Evolutionary conservation across 2,888 invertebrate species (phyloP), one percentile per base, ranked within the genome.

Genomic region (Eupelmus urozonus): DNA sequence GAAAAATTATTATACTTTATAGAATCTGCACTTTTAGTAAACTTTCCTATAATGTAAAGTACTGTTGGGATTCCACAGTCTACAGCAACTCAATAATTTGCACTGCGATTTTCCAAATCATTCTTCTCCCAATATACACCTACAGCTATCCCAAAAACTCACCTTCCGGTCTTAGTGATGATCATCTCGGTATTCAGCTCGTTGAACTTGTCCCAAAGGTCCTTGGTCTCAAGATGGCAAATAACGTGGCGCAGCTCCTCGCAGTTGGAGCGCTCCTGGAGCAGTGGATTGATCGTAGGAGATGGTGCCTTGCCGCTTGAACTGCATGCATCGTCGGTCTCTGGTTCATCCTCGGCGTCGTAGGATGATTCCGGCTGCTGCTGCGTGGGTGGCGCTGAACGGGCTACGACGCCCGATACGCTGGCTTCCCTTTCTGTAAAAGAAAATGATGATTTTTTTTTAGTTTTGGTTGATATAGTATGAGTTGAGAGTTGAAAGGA

Each of bases 111-210:
- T n/a, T n/a, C n/a, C n/a, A n/a, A n/a, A n/a, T n/a, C n/a, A n/a
- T n/a, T n/a, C n/a, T n/a, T n/a, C n/a, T n/a, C n/a, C n/a, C n/a
- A n/a, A n/a, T n/a, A n/a, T n/a, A n/a, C n/a, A n/a, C n/a, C n/a
- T n/a, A n/a, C n/a, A n/a, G n/a, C n/a, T n/a, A n/a, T n/a, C n/a
- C n/a, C n/a, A n/a, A n/a, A 34, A 18, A 88, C 92, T 90, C 88
- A 95, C 95, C 95, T 92, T 88, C 95, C 95, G 78, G 94, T 94
- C 90, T 96, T 95, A 13, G 95, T 96, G 90, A 96, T 96, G 90
- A 96, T 96, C 95, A 96, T 96, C 90, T 95, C 95, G 1, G 95
- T 95, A 34, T 95, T 95, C 78, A 95, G 91, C 85, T 93, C 93
- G 88, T 93, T 92, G 90, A 96, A 96, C 89, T 95, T 95, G 89